phyloP scores from a whole-genome alignment of 2,113 vertebrate species.

The Lophius piscatorius region DNA sequence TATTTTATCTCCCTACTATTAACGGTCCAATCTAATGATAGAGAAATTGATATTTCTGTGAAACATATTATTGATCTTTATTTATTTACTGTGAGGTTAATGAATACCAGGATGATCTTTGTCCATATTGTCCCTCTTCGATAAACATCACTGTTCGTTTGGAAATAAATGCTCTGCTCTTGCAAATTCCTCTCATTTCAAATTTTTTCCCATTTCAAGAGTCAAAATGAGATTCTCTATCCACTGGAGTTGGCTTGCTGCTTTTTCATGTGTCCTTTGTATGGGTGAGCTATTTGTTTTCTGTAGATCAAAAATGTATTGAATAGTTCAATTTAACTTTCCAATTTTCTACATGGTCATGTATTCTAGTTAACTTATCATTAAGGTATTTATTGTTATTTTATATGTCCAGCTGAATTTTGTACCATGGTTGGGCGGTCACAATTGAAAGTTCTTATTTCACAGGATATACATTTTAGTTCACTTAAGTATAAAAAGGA shows the following conservation, averaged over 20 bases:
- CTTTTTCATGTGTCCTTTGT: conserved; percentile 41
- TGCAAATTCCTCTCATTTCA: conserved; percentile 9
- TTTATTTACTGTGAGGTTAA: conserved; percentile 72
- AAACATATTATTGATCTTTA: conserved; percentile 47
- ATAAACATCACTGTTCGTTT: neutral
- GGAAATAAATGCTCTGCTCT: conserved; percentile 31
- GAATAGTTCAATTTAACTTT: neutral
- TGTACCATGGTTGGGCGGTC: no score
- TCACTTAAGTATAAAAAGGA: no score
- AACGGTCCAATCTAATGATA: neutral
- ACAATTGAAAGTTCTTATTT: no score
- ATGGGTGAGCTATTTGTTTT: conserved; percentile 46
- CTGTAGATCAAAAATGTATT: neutral
- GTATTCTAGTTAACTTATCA: no score
- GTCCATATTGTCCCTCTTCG: conserved; percentile 1
- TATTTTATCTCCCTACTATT: no score
- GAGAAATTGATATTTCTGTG: neutral
- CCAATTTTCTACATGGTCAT: no score
- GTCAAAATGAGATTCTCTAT: conserved; percentile 56
- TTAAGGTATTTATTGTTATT: no score
- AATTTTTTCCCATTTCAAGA: neutral
- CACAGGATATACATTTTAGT: no score
- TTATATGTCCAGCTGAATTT: no score
- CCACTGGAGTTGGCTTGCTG: conserved; percentile 27
- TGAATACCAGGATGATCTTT: conserved; percentile 55